Evolutionary conservation across 2,113 vertebrate genomes (phyloP), one percentile per base, ranked within the genome.

Genomic region (Steatornis caripensis): DNA sequence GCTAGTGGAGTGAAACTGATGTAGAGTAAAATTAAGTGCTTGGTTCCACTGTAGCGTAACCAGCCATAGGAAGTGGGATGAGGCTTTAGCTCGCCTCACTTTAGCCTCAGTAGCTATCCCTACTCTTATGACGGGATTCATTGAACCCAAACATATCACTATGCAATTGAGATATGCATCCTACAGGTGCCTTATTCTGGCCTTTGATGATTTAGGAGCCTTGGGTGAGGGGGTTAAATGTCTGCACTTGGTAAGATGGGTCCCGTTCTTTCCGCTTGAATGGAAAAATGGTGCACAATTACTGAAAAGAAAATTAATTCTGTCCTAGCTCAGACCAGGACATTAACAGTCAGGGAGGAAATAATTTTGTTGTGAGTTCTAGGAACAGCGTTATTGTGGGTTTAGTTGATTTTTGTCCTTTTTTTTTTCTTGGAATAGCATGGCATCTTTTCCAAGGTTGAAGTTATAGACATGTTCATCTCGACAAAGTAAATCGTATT

Each of bases 401-500:
- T 34, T 80, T 76, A 65, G 76, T 74, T 81, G 37, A 46, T 62
- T 76, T 87, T 58, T 30, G 7, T 55, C 3, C 0, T 5, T 49
- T 66, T 36, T 66, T 61, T 65, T 51, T 65, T 49, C 41, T 16
- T 37, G 0, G 58, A 66, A 60, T 54, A 54, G 29, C 39, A 36
- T 61, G 49, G 16, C 49, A 39, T 86, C 37, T 92, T 77, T 95
- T 89, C 86, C 48, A 60, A 82, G 60, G 77, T 91, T 75, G 89
- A 69, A 36, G 29, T 61, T 82, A 82, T 3, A 89, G 84, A 75
- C 80, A 36, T 71, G 69, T 81, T 89, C 57, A 80, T 95, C 89
- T 76, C 23, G 2, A 71, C 84, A 72, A 64, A 95, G 65, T 82
- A 61, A 95, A 93, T 93, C 27, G 15, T 72, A 95, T 96, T 96